Evolutionary conservation across 30 jellyfish, hydroid and myxozoan genomes (phyloP).

Genomic region (Rhopilema esculentum): DNA sequence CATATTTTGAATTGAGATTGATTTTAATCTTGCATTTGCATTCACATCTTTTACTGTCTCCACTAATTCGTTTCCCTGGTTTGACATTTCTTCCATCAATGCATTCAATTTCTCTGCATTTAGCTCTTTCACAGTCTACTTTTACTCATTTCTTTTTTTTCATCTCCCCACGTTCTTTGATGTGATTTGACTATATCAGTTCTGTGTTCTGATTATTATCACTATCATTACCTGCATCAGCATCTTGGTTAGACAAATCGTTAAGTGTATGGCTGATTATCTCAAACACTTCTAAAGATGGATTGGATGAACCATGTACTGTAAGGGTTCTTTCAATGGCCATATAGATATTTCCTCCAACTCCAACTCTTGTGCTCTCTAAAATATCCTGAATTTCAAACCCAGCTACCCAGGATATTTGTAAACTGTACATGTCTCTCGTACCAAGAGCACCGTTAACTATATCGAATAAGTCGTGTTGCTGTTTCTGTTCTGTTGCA

Average conservation of each 20-base stretch:
- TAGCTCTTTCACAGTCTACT: slow-evolving; percentile 15
- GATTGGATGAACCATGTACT: no score
- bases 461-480: slow-evolving; percentile 14
- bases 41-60: neutral
- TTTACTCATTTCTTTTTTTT: neutral
- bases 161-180: neutral
- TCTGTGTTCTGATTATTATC: neutral
- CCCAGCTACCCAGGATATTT: neutral
- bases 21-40: neutral
- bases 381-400: neutral
- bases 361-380: neutral
- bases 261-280: neutral
- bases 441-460: slow-evolving; percentile 2
- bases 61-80: neutral
- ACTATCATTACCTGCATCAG: neutral
- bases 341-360: neutral
- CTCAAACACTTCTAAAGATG: neutral
- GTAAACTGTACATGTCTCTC: neutral
- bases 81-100: slow-evolving; percentile 10
- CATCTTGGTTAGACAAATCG: slow-evolving; percentile 2
- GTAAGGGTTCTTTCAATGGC: neutral
- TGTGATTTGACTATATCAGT: neutral
- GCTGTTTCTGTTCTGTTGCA: slow-evolving; percentile 27
- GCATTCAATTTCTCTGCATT: slow-evolving; percentile 11
- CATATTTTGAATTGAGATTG: neutral